These are phyloP conservation scores for Hirundo rustica DNA, from an alignment of 2,797 vertebrate genomes.

Conservation along the genomic window DNA sequence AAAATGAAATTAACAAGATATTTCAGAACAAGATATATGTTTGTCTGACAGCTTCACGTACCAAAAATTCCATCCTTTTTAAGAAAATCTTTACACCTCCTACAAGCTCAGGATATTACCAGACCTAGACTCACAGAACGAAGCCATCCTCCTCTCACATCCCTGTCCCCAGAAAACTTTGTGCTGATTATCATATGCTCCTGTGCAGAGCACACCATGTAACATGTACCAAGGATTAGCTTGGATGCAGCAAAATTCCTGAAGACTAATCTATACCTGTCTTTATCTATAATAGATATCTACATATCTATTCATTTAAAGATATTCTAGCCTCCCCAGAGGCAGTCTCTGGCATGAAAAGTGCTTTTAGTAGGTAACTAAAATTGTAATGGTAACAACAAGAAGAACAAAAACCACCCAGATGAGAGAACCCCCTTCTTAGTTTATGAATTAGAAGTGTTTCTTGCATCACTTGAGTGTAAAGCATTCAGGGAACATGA, in stretches of 20 bases:
- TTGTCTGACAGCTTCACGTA: conserved; percentile 12
- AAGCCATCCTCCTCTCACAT: background rate
- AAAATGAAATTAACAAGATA: background rate
- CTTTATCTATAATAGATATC: background rate
- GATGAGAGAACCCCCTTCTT: background rate
- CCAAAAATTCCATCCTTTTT: background rate
- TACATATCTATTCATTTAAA: background rate
- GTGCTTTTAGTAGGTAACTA: background rate
- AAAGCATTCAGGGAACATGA: background rate
- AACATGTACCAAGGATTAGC: background rate
- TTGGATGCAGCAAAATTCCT: background rate
- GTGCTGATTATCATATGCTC: background rate
- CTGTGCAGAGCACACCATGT: background rate
- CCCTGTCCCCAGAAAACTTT: background rate
- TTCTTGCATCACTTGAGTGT: background rate
- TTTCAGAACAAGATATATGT: background rate
- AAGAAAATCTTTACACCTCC: conserved; percentile 3
- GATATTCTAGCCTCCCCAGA: background rate
- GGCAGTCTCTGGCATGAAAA: background rate
- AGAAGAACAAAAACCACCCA: background rate
- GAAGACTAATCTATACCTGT: background rate
- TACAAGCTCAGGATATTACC: background rate
- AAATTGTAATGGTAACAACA: background rate
- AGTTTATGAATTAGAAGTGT: background rate
- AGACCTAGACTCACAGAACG: background rate